Evolutionary conservation across 2,113 vertebrate species (phyloP).

Genomic region (Dunckerocampus dactyliophorus): DNA sequence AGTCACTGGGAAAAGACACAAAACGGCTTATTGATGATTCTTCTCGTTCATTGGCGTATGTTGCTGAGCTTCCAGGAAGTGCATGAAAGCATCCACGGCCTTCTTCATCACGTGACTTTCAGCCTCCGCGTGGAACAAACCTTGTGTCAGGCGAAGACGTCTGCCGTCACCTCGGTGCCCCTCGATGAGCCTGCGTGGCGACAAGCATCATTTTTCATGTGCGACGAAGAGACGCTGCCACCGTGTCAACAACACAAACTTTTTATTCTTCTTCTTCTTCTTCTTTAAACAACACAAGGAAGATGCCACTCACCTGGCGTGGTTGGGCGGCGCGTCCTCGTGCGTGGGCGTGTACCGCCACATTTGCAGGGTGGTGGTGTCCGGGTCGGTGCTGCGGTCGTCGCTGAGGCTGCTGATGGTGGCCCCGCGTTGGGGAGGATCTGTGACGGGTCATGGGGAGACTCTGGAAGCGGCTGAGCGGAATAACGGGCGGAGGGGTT

Average conservation of each 20-base stretch:
- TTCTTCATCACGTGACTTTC: no score
- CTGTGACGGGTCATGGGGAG: slow-evolving; percentile 55
- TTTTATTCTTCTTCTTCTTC: not conserved
- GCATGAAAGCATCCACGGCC: no score
- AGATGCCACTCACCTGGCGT: slow-evolving; percentile 57
- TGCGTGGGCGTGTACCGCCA: slow-evolving; percentile 2
- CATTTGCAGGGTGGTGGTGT: slow-evolving; percentile 11
- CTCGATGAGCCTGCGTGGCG: slow-evolving; percentile 58
- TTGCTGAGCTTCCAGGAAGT: no score
- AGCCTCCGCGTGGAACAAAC: no score
- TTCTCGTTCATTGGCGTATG: no score
- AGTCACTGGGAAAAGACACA: no score
- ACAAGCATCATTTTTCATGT: slow-evolving; percentile 52
- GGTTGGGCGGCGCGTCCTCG: slow-evolving; percentile 20
- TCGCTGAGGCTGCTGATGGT: slow-evolving; percentile 34
- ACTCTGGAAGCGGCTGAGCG: slow-evolving; percentile 54
- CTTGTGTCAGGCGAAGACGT: slow-evolving; percentile 16
- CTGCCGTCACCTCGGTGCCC: slow-evolving; percentile 60
- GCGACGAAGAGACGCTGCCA: slow-evolving; percentile 40
- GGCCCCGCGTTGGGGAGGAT: slow-evolving; percentile 37
- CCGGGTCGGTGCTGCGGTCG: slow-evolving; percentile 12
- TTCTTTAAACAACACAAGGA: not conserved
- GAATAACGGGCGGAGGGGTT: slow-evolving; percentile 60
- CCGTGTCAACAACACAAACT: no score
- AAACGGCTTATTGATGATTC: no score